Evolutionary conservation across 1,140 invertebrate genomes (phyloP).

Genomic region (Maniola jurtina): DNA sequence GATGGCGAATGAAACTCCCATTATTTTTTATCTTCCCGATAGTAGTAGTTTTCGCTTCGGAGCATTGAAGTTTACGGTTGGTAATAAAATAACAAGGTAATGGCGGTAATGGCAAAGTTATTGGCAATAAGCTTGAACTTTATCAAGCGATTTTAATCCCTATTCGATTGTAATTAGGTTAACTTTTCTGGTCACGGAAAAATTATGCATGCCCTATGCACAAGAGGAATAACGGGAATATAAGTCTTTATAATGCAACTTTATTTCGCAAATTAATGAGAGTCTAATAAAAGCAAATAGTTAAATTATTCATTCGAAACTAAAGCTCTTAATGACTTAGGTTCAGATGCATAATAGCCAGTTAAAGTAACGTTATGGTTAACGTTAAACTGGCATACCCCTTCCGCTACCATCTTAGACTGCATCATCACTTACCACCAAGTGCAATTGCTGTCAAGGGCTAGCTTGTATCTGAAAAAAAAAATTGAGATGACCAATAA

Average conservation of each 20-base stretch:
- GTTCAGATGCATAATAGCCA: no score
- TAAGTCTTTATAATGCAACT: not conserved
- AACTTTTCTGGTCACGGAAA: not conserved
- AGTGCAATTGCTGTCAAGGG: no score
- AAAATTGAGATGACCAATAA: no score
- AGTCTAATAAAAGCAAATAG: not conserved
- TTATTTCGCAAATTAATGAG: not conserved
- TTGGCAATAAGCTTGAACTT: constrained; percentile 7
- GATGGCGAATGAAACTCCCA: not conserved
- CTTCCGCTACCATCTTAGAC: no score
- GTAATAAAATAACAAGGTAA: constrained; percentile 21
- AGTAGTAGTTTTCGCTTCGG: constrained; percentile 16
- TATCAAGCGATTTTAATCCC: not conserved
- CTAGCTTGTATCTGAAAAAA: no score
- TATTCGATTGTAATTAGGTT: not conserved
- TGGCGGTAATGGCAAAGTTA: constrained; percentile 18
- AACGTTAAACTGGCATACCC: no score
- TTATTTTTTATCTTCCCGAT: constrained; percentile 17
- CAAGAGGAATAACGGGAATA: not conserved
- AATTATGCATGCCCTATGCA: not conserved
- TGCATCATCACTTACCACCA: no score
- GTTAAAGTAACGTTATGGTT: no score
- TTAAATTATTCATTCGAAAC: no score
- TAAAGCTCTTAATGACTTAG: no score
- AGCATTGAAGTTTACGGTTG: constrained; percentile 19